Base-by-base conservation (phyloP, 2,888 invertebrate species). In the Octonoba sinensis region DNA sequence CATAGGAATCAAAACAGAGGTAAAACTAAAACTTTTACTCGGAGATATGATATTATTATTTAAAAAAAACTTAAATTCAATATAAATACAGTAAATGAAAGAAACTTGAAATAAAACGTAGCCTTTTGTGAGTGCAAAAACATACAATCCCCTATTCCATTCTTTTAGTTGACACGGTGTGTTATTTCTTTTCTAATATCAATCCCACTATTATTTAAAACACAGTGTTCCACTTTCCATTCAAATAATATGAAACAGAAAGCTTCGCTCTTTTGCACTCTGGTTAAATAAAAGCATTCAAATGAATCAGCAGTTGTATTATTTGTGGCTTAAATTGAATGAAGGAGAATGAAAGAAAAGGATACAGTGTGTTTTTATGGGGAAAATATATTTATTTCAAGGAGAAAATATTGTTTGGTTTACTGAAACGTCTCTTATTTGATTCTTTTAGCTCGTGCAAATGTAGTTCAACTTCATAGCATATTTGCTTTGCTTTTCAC, bases 151-250 rank as follows among this genome's bases (percentile, higher is more conserved):
- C 36, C 49, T 22, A 47, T 24, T 24, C 46, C 13, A 46, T 46
- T 57, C 64, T 54, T 49, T 76, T 57, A 56, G 49, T 65, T 71
- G 77, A 71, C 71, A 76, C 76, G 64, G 62, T 76, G 62, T 54
- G 54, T 66, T 67, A 62, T 62, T 62, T 46, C 36, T 62, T 62
- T 62, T 44, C 36, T 44, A 44, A 62, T 44, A 44, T 13, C 44
- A 24, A 62, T 62, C 46, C 62, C 44, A 36, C 27, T 60, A 36
- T 27, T 60, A 27, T 15, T 27, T 18, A 6, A 18, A 12, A n/a
- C 8, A 36, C 56, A 11, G 18, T 49, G 77, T 70, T 44, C 57
- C 65, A 57, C 27, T 77, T 77, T 27, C 70, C 56, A 70, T 20
- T 70, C 64, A 65, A 57, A 71, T 47, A 22, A n/a, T 47, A 57